Conservation (phyloP, 2,797 vertebrate species). For the Paratrypauchen microcephalus region DNA sequence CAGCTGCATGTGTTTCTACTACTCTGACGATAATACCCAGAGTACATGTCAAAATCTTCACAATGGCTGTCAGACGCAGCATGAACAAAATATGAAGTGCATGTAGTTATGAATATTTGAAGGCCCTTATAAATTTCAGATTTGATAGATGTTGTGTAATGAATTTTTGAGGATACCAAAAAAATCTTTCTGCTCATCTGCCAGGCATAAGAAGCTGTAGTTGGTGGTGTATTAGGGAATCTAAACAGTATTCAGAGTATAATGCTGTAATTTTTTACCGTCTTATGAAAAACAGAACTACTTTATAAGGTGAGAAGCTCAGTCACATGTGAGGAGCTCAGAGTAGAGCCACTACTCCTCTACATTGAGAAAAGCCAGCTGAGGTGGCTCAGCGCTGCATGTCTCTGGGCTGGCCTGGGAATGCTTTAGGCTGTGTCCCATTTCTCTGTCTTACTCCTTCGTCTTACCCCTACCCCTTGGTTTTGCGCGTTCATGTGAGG, state of each 20-base stretch:
- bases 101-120: constrained; percentile 27
- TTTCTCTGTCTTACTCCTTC: no score
- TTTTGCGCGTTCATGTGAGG: no score
- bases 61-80: not conserved
- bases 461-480: no score
- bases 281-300: no score
- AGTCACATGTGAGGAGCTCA: no score
- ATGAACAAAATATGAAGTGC: not conserved
- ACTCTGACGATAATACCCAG: not conserved
- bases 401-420: no score
- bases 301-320: no score
- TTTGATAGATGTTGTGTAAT: not conserved
- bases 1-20: not conserved
- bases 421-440: no score
- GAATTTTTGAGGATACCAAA: not conserved
- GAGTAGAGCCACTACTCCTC: no score
- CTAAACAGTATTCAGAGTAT: not conserved
- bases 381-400: no score
- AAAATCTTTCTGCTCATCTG: not conserved
- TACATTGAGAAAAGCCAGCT: no score
- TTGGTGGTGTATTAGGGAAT: not conserved
- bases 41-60: not conserved
- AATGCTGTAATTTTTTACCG: no score
- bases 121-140: constrained; percentile 3
- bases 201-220: not conserved